Base-by-base conservation (phyloP, 2,797 vertebrate species). In the Gallinago solitaria region DNA sequence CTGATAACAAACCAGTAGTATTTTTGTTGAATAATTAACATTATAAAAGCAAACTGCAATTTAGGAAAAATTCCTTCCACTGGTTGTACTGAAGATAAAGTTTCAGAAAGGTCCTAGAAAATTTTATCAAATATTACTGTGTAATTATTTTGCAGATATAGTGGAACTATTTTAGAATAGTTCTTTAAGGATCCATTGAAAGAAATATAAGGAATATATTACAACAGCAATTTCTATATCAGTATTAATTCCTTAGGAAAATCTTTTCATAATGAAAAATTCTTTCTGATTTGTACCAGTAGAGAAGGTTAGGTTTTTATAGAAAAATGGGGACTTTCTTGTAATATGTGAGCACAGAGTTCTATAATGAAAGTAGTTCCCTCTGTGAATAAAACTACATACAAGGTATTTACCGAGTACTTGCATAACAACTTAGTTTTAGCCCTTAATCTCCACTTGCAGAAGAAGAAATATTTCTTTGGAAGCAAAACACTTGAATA, bases 351-450 rank as follows among this genome's bases (percentile, higher is more conserved):
- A 27, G 9, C 27, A 53, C 7, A 47, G 25, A 69, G 0, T 35
- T 82, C 28, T 65, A 33, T 19, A 11, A 32, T 15, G 9, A 56
- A 67, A 68, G 37, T 23, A 20, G 12, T 16, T 12, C 4, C 33
- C 27, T 64, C 33, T n/a, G 8, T 67, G 37, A 57, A 53, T 53
- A 82, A 82, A 75, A 71, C 2, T 8, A 21, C 9, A 33, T 9
- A 14, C 2, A 67, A 60, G 24, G 13, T 75, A 48, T 8, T 51
- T 43, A 71, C 0, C 0, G 9, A n/a, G 6, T 15, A 61, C 16
- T 54, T 78, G 10, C 8, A 11, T 16, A 33, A 43, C 30, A 10
- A 27, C 18, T 39, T 79, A 24, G 3, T 5, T 15, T 37, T 61
- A 61, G 0, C 9, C 12, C 32, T 83, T 83, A 60, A 59, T 33